These are phyloP conservation scores for Noctua janthina DNA, from an alignment of 2,888 invertebrate genomes.

Conservation along the genomic window DNA sequence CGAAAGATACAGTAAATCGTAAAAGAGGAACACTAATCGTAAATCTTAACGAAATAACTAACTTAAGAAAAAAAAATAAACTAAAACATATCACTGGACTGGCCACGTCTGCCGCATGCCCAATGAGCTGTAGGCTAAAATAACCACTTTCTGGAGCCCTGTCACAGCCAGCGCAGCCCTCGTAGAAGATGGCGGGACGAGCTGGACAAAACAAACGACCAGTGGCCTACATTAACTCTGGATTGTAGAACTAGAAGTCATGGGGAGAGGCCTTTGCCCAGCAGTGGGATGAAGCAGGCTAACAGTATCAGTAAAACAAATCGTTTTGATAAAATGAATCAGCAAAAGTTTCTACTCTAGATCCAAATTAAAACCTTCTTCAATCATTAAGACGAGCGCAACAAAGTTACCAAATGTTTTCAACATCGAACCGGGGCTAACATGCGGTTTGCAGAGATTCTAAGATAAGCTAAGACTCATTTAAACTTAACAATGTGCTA, in stretches of 20 bases:
- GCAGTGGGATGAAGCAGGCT: too few species aligned
- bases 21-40: not conserved
- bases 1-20: not conserved
- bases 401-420: conserved; percentile 58
- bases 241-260: too few species aligned
- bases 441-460: conserved; percentile 63
- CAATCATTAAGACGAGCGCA: conserved; percentile 32
- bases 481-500: conserved; percentile 68
- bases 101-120: too few species aligned
- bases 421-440: conserved; percentile 42
- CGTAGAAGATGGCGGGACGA: too few species aligned
- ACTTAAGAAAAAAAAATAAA: too few species aligned
- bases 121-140: too few species aligned
- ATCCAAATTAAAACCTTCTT: conserved; percentile 34
- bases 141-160: too few species aligned
- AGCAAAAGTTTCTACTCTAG: conserved; percentile 17
- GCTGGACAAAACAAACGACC: too few species aligned
- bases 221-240: too few species aligned
- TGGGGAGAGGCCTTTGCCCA: too few species aligned
- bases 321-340: conserved; percentile 7
- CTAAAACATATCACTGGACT: too few species aligned
- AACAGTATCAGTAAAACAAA: not conserved
- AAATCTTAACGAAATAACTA: not conserved
- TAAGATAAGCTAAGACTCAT: conserved; percentile 68
- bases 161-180: too few species aligned